Evolutionary conservation across 92 coral and sea anemone genomes (phyloP), one percentile per base, ranked within the genome.

Genomic region (Parazoanthus atlanticus): DNA sequence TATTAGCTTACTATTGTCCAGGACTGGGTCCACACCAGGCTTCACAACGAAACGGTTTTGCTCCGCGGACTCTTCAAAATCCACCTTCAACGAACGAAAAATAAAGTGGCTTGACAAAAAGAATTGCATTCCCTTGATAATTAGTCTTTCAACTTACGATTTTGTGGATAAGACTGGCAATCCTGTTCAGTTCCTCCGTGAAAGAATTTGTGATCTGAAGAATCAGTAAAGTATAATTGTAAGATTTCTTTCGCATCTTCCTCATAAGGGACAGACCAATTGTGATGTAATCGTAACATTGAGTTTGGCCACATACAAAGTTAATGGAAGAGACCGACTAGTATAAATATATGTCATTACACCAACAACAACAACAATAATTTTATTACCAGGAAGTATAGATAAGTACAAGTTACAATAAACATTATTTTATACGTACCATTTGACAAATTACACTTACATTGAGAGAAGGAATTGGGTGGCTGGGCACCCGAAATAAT

Each of bases 11-110:
- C 99, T 94, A 90, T 97, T 98, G 90, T 97, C 99, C 58, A 97
- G 93, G 86, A 89, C 93, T 32, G 96, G 96, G 76, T 97, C 99
- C 38, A 97, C 99, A 82, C 99, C 98, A 75, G 99, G 98, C 85
- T 97, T 97, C 33, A 97, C 98, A 64, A 97, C 99, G 88, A 97
- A 97, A 15, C 99, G 96, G 85, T 94, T 97, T 75, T 97, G 99
- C 16, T 93, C 98, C 0, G 87, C 84, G 21, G 98, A 97, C 76
- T 95, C 99, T 84, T 95, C 99, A 86, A 97, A 97, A 88, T 97
- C 99, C 23, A 97, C 93, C 97, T 96, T 46, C 41, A 74, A 41
- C 65, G 49, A 56, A 38, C 16, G 56, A 31, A 56, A n/a, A 32
- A 76, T 6, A 16, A 36, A 17, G 2, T 31, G 16, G 29, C 8